phyloP scores from a whole-genome alignment of 1,140 invertebrate species.

The Lordiphosa clarofinis region DNA sequence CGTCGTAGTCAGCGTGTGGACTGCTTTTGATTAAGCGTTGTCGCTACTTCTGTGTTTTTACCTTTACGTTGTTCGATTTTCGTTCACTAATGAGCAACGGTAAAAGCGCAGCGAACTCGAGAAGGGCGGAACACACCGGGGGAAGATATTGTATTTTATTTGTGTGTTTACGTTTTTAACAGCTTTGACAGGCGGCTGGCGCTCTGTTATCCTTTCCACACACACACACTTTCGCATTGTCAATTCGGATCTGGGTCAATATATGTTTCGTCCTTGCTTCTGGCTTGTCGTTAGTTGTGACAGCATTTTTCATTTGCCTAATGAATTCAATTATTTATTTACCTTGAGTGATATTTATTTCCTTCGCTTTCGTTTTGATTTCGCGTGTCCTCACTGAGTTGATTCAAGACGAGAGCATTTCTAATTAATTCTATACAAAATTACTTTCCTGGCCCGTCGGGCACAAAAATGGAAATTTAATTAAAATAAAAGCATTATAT shows the following conservation, averaged over 20 bases:
- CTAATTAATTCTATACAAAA: constrained; percentile 73
- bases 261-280: constrained; percentile 16
- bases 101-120: constrained; percentile 60
- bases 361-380: constrained; percentile 56
- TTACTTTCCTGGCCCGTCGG: constrained; percentile 37
- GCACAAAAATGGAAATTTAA: constrained; percentile 69
- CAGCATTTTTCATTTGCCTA: constrained; percentile 77
- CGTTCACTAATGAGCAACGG: constrained; percentile 69
- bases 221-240: constrained; percentile 23
- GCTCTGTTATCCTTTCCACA: constrained; percentile 39
- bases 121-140: constrained; percentile 53
- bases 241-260: constrained; percentile 65
- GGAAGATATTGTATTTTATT: constrained; percentile 62
- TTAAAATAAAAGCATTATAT: constrained; percentile 69
- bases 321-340: constrained; percentile 79
- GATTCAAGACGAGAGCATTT: constrained; percentile 35
- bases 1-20: constrained; percentile 14
- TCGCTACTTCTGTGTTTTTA: constrained; percentile 21
- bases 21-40: constrained; percentile 54
- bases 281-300: constrained; percentile 34
- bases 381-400: constrained; percentile 51
- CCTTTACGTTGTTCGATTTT: constrained; percentile 42
- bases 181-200: constrained; percentile 54
- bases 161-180: constrained; percentile 74
- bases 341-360: constrained; percentile 53